Conservation (phyloP, 2,888 invertebrate species). For the Orgyia antiqua region DNA sequence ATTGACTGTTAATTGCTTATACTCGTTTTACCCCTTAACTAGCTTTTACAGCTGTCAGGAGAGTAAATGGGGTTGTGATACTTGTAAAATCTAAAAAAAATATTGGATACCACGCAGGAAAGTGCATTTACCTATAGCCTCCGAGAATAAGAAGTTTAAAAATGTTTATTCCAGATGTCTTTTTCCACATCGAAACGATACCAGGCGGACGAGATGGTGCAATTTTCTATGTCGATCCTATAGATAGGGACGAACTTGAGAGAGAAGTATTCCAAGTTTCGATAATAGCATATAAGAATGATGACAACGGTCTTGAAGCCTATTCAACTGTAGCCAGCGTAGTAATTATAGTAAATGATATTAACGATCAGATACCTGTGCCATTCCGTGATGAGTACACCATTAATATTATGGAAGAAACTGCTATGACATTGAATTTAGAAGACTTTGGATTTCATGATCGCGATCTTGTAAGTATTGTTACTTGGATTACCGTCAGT, state of each 20-base stretch:
- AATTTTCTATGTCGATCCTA: slow-evolving; percentile 47
- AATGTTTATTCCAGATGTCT: too few relatives aligned
- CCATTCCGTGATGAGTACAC: slow-evolving; percentile 50
- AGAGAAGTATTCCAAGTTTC: slow-evolving; percentile 64
- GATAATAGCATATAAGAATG: slow-evolving; percentile 66
- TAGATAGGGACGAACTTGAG: slow-evolving; percentile 66
- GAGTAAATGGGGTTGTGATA: too few relatives aligned
- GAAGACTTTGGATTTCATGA: slow-evolving; percentile 74
- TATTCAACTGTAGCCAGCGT: slow-evolving; percentile 46
- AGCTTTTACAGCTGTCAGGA: too few relatives aligned
- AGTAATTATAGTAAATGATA: slow-evolving; percentile 70
- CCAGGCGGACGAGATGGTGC: slow-evolving; percentile 48
- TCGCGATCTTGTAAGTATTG: slow-evolving; percentile 69
- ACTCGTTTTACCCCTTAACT: too few relatives aligned
- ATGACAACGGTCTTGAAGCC: slow-evolving; percentile 31
- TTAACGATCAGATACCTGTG: slow-evolving; percentile 82
- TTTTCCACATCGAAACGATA: slow-evolving; percentile 51
- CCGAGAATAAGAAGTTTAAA: too few relatives aligned
- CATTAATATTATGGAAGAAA: slow-evolving; percentile 73
- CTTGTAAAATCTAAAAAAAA: too few relatives aligned
- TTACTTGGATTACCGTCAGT: too few relatives aligned
- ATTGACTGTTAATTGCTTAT: too few relatives aligned
- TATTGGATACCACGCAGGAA: too few relatives aligned
- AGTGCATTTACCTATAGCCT: too few relatives aligned
- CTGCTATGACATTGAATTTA: slow-evolving; percentile 64